Conservation (phyloP, 2,888 invertebrate genomes). For the Melieria omissa region DNA sequence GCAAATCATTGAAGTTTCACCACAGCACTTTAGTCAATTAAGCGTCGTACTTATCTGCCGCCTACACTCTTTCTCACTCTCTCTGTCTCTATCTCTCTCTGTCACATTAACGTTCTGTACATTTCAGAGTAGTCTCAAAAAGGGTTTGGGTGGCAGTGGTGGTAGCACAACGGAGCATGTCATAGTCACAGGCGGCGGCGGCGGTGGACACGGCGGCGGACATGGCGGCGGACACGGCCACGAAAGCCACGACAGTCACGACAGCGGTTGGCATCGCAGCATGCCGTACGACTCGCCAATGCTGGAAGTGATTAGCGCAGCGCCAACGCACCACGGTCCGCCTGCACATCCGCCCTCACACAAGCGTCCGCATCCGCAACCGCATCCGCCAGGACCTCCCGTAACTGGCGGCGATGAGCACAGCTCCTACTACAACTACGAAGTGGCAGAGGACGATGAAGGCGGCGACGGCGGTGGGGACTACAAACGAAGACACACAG, state of each 20-base stretch:
- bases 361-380: neutral
- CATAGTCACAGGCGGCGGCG: constrained; percentile 64
- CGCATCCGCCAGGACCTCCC: constrained; percentile 8
- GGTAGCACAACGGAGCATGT: constrained; percentile 67
- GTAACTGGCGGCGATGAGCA: constrained; percentile 8
- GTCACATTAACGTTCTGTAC: neutral
- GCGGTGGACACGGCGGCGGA: constrained; percentile 52
- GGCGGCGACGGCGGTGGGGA: constrained; percentile 17
- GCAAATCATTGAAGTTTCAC: no score
- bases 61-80: no score
- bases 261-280: constrained; percentile 67
- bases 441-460: constrained; percentile 17
- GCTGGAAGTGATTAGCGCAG: constrained; percentile 10
- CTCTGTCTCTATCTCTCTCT: no score
- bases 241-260: constrained; percentile 49
- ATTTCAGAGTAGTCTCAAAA: constrained; percentile 72
- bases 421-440: constrained; percentile 26
- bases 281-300: constrained; percentile 49
- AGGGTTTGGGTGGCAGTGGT: constrained; percentile 69
- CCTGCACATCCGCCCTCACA: neutral
- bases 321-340: neutral
- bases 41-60: no score
- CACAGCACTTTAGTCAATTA: no score
- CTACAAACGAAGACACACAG: constrained; percentile 34
- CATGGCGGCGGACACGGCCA: constrained; percentile 50